These are phyloP conservation scores for Pygoscelis adeliae DNA, from an alignment of 2,113 vertebrate species.

Conservation along the genomic window DNA sequence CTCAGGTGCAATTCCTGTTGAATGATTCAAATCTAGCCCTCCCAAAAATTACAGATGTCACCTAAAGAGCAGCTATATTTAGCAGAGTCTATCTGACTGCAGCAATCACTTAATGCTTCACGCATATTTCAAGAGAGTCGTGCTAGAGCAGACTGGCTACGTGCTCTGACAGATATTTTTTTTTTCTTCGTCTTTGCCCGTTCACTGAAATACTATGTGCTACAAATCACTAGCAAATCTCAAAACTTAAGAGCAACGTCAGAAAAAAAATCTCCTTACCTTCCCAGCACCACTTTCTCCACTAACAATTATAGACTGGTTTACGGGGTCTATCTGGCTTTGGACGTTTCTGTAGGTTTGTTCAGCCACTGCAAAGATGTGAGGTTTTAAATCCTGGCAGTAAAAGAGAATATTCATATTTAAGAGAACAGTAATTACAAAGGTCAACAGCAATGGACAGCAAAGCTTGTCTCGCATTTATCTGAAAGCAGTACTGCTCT, in stretches of 20 bases:
- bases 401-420: neutral
- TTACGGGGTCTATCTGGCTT: constrained; percentile 83
- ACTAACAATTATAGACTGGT: constrained; percentile 95
- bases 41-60: neutral
- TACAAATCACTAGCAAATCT: neutral
- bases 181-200: neutral
- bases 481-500: neutral
- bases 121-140: neutral
- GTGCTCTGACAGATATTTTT: neutral
- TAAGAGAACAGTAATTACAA: neutral
- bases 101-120: neutral
- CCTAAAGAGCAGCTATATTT: neutral
- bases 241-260: neutral
- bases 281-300: constrained; percentile 98
- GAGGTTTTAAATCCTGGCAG: constrained; percentile 89
- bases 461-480: neutral
- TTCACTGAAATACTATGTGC: neutral
- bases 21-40: neutral
- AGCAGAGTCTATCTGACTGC: neutral
- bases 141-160: neutral
- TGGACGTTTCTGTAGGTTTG: constrained; percentile 92
- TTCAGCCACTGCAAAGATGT: constrained; percentile 93
- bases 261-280: constrained; percentile 71
- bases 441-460: neutral
- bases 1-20: neutral